Conservation (phyloP, 2,797 vertebrate genomes). For the Scleropages formosus region DNA sequence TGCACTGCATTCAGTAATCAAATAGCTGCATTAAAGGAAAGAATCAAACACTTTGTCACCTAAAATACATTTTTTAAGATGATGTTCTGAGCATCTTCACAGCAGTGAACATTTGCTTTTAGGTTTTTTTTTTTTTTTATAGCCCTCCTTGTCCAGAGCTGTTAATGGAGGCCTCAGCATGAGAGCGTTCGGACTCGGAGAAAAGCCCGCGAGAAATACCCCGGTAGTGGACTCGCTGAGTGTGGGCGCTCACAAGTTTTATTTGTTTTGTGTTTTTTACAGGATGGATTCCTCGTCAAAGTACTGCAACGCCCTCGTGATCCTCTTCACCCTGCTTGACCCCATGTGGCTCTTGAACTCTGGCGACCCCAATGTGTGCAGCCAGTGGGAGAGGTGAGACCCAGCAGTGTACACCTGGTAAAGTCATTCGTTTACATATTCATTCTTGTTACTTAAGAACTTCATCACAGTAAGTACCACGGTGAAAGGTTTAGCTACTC, state of each 20-base stretch:
- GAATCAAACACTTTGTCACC: too few species aligned
- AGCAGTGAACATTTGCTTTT: background rate
- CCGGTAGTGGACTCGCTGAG: background rate
- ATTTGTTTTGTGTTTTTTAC: slow-evolving; percentile 6
- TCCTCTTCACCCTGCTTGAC: slow-evolving; percentile 52
- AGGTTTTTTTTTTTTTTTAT: background rate
- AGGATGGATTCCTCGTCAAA: slow-evolving; percentile 61
- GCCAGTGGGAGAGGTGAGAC: slow-evolving; percentile 90
- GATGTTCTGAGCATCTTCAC: too few species aligned
- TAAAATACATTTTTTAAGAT: too few species aligned
- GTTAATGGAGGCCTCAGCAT: background rate
- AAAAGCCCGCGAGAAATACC: background rate
- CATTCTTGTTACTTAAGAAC: background rate
- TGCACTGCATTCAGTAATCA: too few species aligned
- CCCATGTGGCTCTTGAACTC: slow-evolving; percentile 70
- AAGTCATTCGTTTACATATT: background rate
- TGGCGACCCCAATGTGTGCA: slow-evolving; percentile 84
- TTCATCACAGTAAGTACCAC: too few species aligned
- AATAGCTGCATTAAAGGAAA: too few species aligned
- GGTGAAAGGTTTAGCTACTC: too few species aligned
- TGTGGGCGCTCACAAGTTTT: background rate
- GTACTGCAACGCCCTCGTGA: slow-evolving; percentile 54
- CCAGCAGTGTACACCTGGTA: background rate
- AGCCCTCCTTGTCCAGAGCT: background rate
- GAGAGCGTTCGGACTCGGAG: too few species aligned